A percentile compares a stretch with the other conserved stretches of the same genome.
Conservation (phyloP, 2,113 vertebrate genomes). For the Turnix velox region DNA sequence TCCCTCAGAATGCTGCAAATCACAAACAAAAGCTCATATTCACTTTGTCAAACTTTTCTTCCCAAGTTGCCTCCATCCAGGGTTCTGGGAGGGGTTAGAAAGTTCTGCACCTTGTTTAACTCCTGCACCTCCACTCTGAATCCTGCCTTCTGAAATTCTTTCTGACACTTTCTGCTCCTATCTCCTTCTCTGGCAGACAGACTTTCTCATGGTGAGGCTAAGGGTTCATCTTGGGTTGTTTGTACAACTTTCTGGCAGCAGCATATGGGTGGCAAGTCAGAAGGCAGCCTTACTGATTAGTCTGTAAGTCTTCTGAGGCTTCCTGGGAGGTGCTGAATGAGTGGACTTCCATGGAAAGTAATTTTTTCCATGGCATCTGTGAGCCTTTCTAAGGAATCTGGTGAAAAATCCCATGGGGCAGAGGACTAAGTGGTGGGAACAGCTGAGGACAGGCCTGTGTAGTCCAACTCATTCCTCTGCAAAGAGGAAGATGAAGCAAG, state of each 20-base stretch:
- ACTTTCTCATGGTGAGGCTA: not conserved
- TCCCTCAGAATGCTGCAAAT: not conserved
- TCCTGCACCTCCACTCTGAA: not conserved
- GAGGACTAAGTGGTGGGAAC: constrained; percentile 33
- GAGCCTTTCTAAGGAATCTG: not conserved
- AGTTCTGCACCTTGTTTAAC: not conserved
- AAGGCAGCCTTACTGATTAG: not conserved
- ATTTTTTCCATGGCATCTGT: not conserved
- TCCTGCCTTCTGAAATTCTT: not conserved
- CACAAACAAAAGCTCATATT: not conserved
- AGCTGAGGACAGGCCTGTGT: not conserved
- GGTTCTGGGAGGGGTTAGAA: not conserved
- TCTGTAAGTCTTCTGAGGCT: not conserved
- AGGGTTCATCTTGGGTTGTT: not conserved
- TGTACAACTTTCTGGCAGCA: not conserved
- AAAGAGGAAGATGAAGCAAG: constrained; percentile 16
- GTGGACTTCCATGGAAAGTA: not conserved
- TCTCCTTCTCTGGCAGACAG: not conserved
- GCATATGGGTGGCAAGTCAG: not conserved
- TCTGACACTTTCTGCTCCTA: not conserved
- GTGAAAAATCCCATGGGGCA: not conserved
- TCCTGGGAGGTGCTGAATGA: not conserved
- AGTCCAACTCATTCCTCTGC: not conserved
- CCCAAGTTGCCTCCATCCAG: not conserved
- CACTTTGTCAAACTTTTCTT: not conserved